Conservation (phyloP, 2,888 invertebrate species). For the Troides helena region DNA sequence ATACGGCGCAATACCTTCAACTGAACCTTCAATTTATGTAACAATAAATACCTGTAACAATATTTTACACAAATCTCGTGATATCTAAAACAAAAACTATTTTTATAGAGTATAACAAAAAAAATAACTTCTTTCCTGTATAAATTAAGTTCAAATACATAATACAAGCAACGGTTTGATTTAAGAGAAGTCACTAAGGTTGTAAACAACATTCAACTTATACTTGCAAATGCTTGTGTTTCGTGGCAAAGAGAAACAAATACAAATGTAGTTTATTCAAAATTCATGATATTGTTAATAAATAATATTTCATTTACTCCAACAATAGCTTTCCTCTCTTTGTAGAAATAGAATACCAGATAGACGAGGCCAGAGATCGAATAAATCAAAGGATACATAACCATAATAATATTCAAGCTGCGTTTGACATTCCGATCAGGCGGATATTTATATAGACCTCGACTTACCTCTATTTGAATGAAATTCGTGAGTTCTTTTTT, state of each 20-base stretch:
- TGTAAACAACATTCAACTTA: neutral
- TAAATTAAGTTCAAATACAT: too few species aligned
- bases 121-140: too few species aligned
- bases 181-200: too few species aligned
- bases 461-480: neutral
- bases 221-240: neutral
- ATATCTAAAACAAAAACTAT: too few species aligned
- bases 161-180: too few species aligned
- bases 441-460: neutral
- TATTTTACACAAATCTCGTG: too few species aligned
- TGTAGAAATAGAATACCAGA: neutral
- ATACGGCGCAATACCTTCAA: too few species aligned
- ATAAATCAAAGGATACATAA: conserved; percentile 1
- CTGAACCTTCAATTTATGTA: too few species aligned
- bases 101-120: too few species aligned
- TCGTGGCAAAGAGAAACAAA: neutral
- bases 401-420: neutral
- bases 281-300: neutral
- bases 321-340: neutral
- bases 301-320: conserved; percentile 1
- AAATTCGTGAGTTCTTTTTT: too few species aligned
- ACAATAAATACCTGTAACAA: too few species aligned
- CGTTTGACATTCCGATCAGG: conserved; percentile 1
- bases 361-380: neutral
- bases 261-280: neutral